Conservation (phyloP, 2,888 invertebrate genomes). For the Papilio demoleus region DNA sequence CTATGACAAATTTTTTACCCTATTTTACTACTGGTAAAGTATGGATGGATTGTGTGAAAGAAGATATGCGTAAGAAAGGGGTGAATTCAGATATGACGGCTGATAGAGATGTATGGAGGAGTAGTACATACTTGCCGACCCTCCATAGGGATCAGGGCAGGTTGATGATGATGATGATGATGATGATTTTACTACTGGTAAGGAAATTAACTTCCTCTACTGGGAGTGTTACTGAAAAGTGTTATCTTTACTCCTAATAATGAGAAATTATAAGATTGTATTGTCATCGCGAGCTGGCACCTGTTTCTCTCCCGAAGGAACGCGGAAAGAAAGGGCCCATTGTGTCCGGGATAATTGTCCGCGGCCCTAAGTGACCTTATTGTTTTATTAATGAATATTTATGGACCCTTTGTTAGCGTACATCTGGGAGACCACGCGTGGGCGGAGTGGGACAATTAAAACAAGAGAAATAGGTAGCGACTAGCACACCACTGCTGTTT, state of each 20-base stretch:
- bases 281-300: not conserved
- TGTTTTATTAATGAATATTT: slow-evolving; percentile 38
- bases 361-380: slow-evolving; percentile 28
- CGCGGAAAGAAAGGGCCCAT: slow-evolving; percentile 37
- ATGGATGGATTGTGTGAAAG: too few relatives aligned
- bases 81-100: too few relatives aligned
- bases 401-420: slow-evolving; percentile 24
- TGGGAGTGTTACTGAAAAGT: too few relatives aligned
- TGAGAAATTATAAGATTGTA: not conserved
- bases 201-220: too few relatives aligned
- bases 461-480: not conserved
- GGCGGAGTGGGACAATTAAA: slow-evolving; percentile 4
- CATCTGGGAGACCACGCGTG: not conserved
- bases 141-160: too few relatives aligned
- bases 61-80: too few relatives aligned
- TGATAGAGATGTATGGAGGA: too few relatives aligned
- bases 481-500: not conserved
- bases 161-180: too few relatives aligned
- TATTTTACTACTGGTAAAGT: too few relatives aligned
- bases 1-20: too few relatives aligned
- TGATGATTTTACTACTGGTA: too few relatives aligned
- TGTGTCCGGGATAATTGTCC: slow-evolving; percentile 31
- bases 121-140: too few relatives aligned
- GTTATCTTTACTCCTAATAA: not conserved
- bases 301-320: slow-evolving; percentile 18